A percentile compares a stretch with the other conserved stretches of the same genome.
Evolutionary conservation across 2,888 invertebrate species (phyloP).

Genomic region (Saturnia japonica): DNA sequence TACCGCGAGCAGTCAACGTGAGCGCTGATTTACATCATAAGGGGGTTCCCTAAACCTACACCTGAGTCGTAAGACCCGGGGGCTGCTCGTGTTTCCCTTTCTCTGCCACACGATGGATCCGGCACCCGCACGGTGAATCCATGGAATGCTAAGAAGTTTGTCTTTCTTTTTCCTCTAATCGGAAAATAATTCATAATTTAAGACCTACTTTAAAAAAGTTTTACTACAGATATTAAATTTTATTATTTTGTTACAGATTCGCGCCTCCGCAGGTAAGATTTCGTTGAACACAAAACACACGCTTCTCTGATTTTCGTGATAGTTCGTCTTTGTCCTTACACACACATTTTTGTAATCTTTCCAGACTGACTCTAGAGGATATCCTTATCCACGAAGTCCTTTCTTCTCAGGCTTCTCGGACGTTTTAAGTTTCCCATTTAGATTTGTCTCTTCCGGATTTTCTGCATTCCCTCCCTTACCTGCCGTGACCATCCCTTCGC

Average conservation of each 20-base stretch:
- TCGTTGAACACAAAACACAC: conserved; percentile 24
- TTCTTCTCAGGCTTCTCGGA: conserved; percentile 11
- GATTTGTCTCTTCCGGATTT: neutral
- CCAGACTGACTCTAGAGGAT: conserved; percentile 19
- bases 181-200: no score
- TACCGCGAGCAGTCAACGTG: no score
- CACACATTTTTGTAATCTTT: conserved; percentile 29
- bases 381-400: neutral
- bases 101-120: no score
- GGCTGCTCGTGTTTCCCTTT: no score
- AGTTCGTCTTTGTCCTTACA: conserved; percentile 51
- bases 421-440: neutral
- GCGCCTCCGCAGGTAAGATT: conserved; percentile 39
- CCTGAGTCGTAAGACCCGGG: no score
- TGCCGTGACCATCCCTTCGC: conserved; percentile 29
- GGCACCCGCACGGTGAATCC: no score
- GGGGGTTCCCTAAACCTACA: no score
- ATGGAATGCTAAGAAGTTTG: no score
- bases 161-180: no score
- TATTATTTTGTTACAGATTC: conserved; percentile 43
- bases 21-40: no score
- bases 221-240: neutral
- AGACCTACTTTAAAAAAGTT: neutral
- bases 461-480: no score
- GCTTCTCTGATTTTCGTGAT: conserved; percentile 24